A percentile compares a stretch with the other conserved stretches of the same genome.
phyloP scores from a whole-genome alignment of 2,113 vertebrate genomes.

The Laterallus jamaicensis region DNA sequence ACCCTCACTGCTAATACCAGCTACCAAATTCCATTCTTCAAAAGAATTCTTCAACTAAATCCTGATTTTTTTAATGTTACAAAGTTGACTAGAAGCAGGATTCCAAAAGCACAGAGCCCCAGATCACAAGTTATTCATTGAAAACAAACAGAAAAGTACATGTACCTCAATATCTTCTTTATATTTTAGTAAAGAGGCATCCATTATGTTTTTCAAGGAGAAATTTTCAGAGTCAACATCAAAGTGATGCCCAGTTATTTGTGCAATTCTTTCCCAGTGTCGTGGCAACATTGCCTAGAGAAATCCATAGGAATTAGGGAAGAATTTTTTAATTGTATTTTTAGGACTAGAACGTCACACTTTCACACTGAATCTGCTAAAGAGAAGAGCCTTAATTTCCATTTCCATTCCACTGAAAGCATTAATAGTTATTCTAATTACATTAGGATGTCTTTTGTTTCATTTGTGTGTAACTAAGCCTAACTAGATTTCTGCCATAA shows the following conservation, averaged over 20 bases:
- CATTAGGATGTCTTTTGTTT: not conserved
- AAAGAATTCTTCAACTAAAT: not conserved
- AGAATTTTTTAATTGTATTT: not conserved
- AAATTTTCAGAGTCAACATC: slow-evolving; percentile 79
- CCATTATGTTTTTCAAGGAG: slow-evolving; percentile 77
- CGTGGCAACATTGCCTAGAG: slow-evolving; percentile 80
- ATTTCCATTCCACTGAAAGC: not conserved
- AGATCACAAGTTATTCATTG: not conserved
- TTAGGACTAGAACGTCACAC: not conserved
- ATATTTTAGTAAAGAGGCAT: slow-evolving; percentile 78
- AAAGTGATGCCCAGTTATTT: slow-evolving; percentile 78
- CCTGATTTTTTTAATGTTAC: not conserved
- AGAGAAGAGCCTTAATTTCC: not conserved
- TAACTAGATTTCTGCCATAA: not conserved
- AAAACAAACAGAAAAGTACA: not conserved
- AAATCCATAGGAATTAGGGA: not conserved
- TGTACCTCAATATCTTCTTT: slow-evolving; percentile 87
- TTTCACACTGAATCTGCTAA: not conserved
- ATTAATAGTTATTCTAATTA: not conserved
- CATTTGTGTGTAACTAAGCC: not conserved
- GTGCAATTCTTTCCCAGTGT: slow-evolving; percentile 82
- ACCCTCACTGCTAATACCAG: not conserved
- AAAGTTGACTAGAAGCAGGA: not conserved
- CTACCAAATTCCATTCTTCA: not conserved
- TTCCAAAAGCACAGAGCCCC: not conserved